phyloP scores from a whole-genome alignment of 2,888 invertebrate genomes.

The Chloroclysta siterata region DNA sequence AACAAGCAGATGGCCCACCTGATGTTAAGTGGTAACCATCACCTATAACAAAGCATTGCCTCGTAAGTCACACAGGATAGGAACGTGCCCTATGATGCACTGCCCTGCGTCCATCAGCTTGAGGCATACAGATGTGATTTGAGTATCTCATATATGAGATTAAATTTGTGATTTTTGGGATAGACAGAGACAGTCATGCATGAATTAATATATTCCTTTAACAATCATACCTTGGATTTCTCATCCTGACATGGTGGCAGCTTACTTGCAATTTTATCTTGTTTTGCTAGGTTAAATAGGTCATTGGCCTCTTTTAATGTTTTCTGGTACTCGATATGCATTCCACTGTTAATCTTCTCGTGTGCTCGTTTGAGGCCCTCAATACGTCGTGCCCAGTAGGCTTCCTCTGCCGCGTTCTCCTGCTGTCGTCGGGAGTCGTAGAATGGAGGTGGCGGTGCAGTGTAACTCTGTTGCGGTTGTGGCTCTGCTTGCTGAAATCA shows the following conservation, averaged over 20 bases:
- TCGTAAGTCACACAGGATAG: too few relatives aligned
- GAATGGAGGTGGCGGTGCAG: constrained; percentile 57
- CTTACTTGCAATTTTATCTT: constrained; percentile 67
- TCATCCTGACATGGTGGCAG: constrained; percentile 77
- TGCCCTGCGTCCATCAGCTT: too few relatives aligned
- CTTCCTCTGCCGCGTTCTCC: constrained; percentile 72
- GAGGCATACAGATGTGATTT: too few relatives aligned
- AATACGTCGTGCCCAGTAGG: constrained; percentile 76
- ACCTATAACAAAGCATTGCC: too few relatives aligned
- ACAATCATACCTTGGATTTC: constrained; percentile 69
- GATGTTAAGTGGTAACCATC: too few relatives aligned
- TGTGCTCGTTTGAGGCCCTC: constrained; percentile 74
- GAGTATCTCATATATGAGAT: too few relatives aligned
- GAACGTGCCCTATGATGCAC: too few relatives aligned
- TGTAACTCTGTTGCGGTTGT: constrained; percentile 55
- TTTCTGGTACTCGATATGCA: constrained; percentile 76
- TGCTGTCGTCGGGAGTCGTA: constrained; percentile 63
- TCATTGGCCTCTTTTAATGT: constrained; percentile 76
- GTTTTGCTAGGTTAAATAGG: constrained; percentile 65
- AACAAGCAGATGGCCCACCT: too few relatives aligned
- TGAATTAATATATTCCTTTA: too few relatives aligned
- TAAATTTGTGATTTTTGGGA: constrained; percentile 9
- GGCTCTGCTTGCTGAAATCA: constrained; percentile 68
- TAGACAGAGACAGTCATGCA: constrained; percentile 8
- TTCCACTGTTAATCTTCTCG: constrained; percentile 72